Evolutionary conservation across 30 jellyfish, hydroid and myxozoan species (phyloP), one percentile per base, ranked within the genome.

Genomic region (Cassiopea andromeda): DNA sequence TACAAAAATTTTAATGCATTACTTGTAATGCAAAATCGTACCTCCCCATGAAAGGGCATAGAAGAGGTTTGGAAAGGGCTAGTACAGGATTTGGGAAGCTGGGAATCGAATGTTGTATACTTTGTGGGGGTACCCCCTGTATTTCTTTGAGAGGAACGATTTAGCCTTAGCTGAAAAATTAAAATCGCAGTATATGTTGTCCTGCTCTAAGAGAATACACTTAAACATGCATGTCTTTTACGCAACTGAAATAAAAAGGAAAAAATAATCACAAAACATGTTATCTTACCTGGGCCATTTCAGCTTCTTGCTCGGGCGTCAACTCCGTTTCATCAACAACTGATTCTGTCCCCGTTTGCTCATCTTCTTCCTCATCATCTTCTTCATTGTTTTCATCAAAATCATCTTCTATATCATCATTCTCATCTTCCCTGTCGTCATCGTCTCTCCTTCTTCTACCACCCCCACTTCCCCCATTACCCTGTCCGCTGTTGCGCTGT

Each of bases 221-320:
- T 27, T 27, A 27, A 27, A 27, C 38, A 27, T 27, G 38, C 38
- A 0, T 27, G 38, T 27, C 38, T 27, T 27, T 27, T 27, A 27
- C 38, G 38, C 38, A 27, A 27, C 38, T 0, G 38, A 0, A 0
- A 27, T 0, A 27, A 27, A 27, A 27, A 27, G 38, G 38, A 27
- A 27, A 27, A 27, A 27, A 27, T 27, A 27, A 27, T 27, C 38
- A 27, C 38, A 27, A 27, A 27, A 27, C 38, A 27, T 27, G 38
- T 9, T 64, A 0, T 64, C 73, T 64, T 44, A 78, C 94, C 94
- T 87, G 94, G 45, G 94, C 90, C 94, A 87, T 87, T 69, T 87
- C 94, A 16, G 94, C 94, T 19, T 87, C 94, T 87, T 87, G 94
- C 50, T 87, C 94, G 14, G 86, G 94, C n/a, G 90, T 87, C 78